Base-by-base conservation (phyloP, 1,140 invertebrate species). In the Lepidotrigona ventralis region DNA sequence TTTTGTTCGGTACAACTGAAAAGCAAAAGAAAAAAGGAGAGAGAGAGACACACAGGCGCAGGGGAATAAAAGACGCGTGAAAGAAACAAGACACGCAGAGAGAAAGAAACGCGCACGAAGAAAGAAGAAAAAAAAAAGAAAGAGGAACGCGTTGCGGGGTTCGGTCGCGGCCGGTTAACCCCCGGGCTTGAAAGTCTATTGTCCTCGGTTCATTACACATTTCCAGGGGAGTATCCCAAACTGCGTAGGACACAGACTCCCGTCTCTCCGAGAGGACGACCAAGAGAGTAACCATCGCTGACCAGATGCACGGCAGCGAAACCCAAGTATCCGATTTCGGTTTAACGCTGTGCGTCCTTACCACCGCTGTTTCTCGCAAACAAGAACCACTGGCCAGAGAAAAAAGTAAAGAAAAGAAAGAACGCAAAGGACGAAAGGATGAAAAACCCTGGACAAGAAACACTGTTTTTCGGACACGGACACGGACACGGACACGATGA, bases 301-400 rank as follows among this genome's bases (percentile, higher is more conserved):
- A 81, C 71, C 72, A 89, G 81, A 82, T 85, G 87, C 87, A 71
- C 81, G 73, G 71, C 85, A 84, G 81, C 76, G 79, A 83, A 69
- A 83, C 80, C 60, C 29, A 68, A 82, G 75, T 81, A 86, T 88
- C 88, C 51, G 64, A 86, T 88, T 89, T 89, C 85, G 39, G 72
- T 71, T 33, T 54, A 54, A 56, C 74, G 76, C 66, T 17, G 58
- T 79, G 70, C 83, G 70, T 80, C 78, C 74, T 87, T 66, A 64
- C 75, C 77, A 64, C 77, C 80, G 81, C 33, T 46, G 54, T 73
- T 78, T 71, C 15, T 58, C 72, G n/a, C 64, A 66, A 84, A 76
- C 64, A 77, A 77, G 23, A 71, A 58, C 1, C 4, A 17, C 2
- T 17, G 26, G 2, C 15, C 26, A 58, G 63, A 74, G 56, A 58